Conservation (phyloP, 2,797 vertebrate species). For the Varecia variegata region DNA sequence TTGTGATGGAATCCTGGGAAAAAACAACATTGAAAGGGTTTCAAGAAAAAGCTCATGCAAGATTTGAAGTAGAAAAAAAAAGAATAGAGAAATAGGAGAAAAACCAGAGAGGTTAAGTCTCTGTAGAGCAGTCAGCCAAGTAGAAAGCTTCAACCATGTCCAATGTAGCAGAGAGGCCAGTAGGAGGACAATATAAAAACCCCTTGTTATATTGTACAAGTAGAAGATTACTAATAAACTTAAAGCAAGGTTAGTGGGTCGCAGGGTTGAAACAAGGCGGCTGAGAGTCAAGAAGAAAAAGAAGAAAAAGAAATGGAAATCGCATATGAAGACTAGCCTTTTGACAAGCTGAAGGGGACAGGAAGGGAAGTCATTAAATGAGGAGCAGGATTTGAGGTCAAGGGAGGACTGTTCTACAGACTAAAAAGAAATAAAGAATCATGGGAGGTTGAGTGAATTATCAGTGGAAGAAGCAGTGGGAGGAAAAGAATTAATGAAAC, state of each 20-base stretch:
- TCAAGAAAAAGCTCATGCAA: neutral
- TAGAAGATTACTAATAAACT: neutral
- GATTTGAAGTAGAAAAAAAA: neutral
- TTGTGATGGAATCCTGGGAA: neutral
- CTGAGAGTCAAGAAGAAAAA: neutral
- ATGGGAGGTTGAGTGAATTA: neutral
- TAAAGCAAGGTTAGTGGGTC: neutral
- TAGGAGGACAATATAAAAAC: neutral
- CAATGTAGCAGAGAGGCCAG: neutral
- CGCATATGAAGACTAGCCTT: neutral
- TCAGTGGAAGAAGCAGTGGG: neutral
- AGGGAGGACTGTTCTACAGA: neutral
- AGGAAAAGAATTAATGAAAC: neutral
- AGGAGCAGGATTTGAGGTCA: neutral
- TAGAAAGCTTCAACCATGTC: neutral
- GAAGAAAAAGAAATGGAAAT: neutral
- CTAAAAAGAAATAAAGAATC: neutral
- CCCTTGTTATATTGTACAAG: neutral
- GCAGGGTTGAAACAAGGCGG: neutral
- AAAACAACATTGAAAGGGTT: neutral
- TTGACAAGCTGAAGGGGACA: neutral
- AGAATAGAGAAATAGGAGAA: neutral
- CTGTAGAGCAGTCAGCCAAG: neutral
- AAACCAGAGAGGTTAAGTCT: neutral
- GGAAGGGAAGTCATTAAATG: neutral